phyloP scores from a whole-genome alignment of 2,888 invertebrate species.

The Hypomecis atomaria region DNA sequence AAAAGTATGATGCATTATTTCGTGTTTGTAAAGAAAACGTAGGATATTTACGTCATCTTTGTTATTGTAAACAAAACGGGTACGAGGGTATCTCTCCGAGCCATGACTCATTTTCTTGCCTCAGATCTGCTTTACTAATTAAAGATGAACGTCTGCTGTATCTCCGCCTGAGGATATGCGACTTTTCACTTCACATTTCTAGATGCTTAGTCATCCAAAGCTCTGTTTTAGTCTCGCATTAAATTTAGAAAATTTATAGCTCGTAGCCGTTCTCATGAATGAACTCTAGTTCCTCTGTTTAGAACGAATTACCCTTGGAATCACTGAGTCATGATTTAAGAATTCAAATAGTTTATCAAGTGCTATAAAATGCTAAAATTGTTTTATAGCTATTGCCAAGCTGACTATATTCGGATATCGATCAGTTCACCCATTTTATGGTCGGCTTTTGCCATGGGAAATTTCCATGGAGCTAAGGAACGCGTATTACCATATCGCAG shows the following conservation, averaged over 20 bases:
- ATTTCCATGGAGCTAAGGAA: slow-evolving; percentile 55
- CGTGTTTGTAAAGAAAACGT: slow-evolving; percentile 25
- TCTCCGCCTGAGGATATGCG: slow-evolving; percentile 48
- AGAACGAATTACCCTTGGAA: slow-evolving; percentile 22
- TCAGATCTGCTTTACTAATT: slow-evolving; percentile 52
- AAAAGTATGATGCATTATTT: slow-evolving; percentile 19
- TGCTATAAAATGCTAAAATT: slow-evolving; percentile 23
- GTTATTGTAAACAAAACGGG: slow-evolving; percentile 71
- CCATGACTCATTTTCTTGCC: slow-evolving; percentile 55
- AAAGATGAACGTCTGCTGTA: slow-evolving; percentile 47
- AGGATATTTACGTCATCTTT: slow-evolving; percentile 57
- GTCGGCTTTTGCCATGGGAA: slow-evolving; percentile 47
- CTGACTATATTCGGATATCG: slow-evolving; percentile 43
- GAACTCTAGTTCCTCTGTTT: slow-evolving; percentile 18
- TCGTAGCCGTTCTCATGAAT: slow-evolving; percentile 16
- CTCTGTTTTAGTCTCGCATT: slow-evolving; percentile 22
- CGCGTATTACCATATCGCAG: slow-evolving; percentile 66
- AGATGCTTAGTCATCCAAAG: slow-evolving; percentile 34
- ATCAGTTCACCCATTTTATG: slow-evolving; percentile 47
- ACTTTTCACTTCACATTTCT: slow-evolving; percentile 38
- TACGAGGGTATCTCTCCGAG: slow-evolving; percentile 50
- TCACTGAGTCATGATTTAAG: slow-evolving; percentile 17
- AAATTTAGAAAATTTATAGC: slow-evolving; percentile 17
- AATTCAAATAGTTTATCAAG: slow-evolving; percentile 15
- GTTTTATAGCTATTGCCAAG: slow-evolving; percentile 30